Conservation (phyloP, 2,888 invertebrate species). For the Priocnemis perturbator region DNA sequence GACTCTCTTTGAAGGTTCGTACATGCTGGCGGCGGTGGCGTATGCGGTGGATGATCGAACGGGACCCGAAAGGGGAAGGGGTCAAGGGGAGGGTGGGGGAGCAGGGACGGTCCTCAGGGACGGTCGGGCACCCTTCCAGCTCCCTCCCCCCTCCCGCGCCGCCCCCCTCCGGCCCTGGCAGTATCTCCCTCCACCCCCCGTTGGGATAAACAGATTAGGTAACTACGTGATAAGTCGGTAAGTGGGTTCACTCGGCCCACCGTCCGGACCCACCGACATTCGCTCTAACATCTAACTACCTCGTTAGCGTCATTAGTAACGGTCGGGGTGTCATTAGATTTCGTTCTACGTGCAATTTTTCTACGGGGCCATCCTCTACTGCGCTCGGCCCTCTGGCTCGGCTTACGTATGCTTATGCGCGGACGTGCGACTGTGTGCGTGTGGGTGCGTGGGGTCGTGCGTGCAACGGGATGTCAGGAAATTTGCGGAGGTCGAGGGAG, state of each 20-base stretch:
- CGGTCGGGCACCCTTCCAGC: slow-evolving; percentile 68
- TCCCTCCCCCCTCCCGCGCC: slow-evolving; percentile 40
- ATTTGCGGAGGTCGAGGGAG: background rate
- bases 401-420: too few relatives aligned
- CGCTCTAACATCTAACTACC: slow-evolving; percentile 74
- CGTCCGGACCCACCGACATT: slow-evolving; percentile 68
- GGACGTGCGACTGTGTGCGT: too few relatives aligned
- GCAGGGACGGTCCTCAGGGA: slow-evolving; percentile 64
- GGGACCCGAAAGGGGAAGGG: slow-evolving; percentile 30
- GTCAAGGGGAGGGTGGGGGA: slow-evolving; percentile 23
- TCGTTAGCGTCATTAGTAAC: slow-evolving; percentile 75
- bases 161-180: slow-evolving; percentile 35
- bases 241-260: slow-evolving; percentile 74
- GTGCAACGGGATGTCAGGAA: background rate
- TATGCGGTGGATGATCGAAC: slow-evolving; percentile 60
- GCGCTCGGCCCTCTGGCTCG: background rate
- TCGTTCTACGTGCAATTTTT: slow-evolving; percentile 70
- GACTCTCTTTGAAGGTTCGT: slow-evolving; percentile 3
- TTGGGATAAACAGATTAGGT: slow-evolving; percentile 75
- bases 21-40: slow-evolving; percentile 2
- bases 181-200: slow-evolving; percentile 56
- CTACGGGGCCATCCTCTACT: slow-evolving; percentile 31
- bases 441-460: too few relatives aligned
- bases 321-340: slow-evolving; percentile 75
- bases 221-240: slow-evolving; percentile 76